Evolutionary conservation across 1,140 invertebrate genomes (phyloP).

Genomic region (Musca vetustissima): DNA sequence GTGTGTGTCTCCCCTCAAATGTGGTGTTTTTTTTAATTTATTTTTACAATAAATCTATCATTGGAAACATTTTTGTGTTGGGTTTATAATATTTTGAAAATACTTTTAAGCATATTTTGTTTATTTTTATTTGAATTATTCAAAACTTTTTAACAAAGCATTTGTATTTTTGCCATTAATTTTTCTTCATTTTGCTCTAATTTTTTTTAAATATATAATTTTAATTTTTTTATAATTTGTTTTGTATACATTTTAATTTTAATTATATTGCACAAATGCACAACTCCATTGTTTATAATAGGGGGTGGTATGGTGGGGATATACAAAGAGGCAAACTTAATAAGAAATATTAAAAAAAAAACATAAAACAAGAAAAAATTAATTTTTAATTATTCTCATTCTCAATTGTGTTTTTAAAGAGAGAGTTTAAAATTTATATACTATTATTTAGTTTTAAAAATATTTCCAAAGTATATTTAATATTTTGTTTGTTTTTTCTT

Average conservation of each 20-base stretch:
- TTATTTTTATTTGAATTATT: no score
- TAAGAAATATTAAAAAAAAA: background rate
- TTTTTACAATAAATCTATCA: no score
- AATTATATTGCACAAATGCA: slow-evolving; percentile 21
- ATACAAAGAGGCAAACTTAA: background rate
- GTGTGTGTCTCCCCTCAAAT: no score
- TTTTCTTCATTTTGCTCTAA: background rate
- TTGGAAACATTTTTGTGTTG: no score
- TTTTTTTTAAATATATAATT: background rate
- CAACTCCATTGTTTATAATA: slow-evolving; percentile 4
- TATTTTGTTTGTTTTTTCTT: no score
- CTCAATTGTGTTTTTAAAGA: no score
- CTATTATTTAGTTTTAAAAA: no score
- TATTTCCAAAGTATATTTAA: no score
- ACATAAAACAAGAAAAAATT: background rate
- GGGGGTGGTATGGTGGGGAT: background rate
- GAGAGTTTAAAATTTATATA: no score
- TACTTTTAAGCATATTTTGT: background rate
- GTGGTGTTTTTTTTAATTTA: no score
- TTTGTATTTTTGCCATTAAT: background rate
- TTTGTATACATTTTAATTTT: background rate
- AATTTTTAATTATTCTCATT: no score
- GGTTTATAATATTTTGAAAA: background rate
- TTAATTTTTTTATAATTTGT: background rate
- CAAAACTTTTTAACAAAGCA: background rate